A percentile compares a stretch with the other conserved stretches of the same genome.
These are phyloP conservation scores for Drosophila baimaii DNA, from an alignment of 1,140 invertebrate species.

Conservation along the genomic window DNA sequence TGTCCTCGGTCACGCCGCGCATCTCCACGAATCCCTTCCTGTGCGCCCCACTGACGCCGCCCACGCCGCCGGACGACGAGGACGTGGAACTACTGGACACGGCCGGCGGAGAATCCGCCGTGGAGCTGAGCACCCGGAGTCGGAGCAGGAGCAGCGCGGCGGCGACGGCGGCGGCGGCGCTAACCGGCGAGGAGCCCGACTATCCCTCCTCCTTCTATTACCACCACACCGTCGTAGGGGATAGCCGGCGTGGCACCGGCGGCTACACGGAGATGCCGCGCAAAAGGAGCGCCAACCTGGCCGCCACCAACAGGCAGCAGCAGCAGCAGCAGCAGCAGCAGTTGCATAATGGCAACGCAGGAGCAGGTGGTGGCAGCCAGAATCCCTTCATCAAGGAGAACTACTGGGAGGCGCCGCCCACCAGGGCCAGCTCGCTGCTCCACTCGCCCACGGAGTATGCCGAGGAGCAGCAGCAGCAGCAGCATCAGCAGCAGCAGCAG, in stretches of 20 bases:
- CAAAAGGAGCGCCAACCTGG: slow-evolving; percentile 64
- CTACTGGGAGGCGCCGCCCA: slow-evolving; percentile 77
- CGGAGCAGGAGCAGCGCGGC: slow-evolving; percentile 27
- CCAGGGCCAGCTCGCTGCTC: slow-evolving; percentile 55
- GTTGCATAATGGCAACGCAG: slow-evolving; percentile 48
- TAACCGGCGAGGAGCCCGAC: slow-evolving; percentile 40
- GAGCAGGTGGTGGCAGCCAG: slow-evolving; percentile 55
- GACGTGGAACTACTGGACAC: slow-evolving; percentile 24
- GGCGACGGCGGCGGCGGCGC: slow-evolving; percentile 5
- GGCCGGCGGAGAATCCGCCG: slow-evolving; percentile 18
- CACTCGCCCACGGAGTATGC: slow-evolving; percentile 67
- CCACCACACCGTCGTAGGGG: slow-evolving; percentile 60
- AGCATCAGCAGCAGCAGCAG: slow-evolving; percentile 35
- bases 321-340: slow-evolving; percentile 23
- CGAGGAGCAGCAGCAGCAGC: slow-evolving; percentile 55
- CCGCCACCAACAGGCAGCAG: slow-evolving; percentile 48
- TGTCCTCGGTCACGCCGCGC: slow-evolving; percentile 84
- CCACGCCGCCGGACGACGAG: slow-evolving; percentile 40
- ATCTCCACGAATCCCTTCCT: slow-evolving; percentile 83
- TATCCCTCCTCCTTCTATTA: slow-evolving; percentile 74
- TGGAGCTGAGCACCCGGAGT: slow-evolving; percentile 16
- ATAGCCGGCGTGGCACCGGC: slow-evolving; percentile 45
- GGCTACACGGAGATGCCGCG: slow-evolving; percentile 83
- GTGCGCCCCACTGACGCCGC: slow-evolving; percentile 63
- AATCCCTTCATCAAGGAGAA: slow-evolving; percentile 83